A percentile compares a stretch with the other conserved stretches of the same genome.
These are phyloP conservation scores for Polypedilum pembai DNA, from an alignment of 1,140 invertebrate species.

Conservation along the genomic window DNA sequence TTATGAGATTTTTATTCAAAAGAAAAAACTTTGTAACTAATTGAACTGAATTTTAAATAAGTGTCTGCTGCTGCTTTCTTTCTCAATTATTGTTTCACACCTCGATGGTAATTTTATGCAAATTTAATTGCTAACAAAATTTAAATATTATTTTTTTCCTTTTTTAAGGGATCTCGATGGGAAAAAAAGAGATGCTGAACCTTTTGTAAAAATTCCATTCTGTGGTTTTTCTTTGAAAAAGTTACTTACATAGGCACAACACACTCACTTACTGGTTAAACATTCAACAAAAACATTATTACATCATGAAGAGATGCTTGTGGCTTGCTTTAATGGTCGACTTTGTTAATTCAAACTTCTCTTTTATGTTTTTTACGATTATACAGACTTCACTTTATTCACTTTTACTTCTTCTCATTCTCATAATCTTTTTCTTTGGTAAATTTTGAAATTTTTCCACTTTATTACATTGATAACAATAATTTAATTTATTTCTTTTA, in stretches of 20 bases:
- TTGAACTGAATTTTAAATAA: background rate
- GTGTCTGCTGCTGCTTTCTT: background rate
- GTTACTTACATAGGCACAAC: background rate
- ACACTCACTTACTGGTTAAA: background rate
- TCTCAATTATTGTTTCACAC: slow-evolving; percentile 7
- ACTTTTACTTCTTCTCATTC: background rate
- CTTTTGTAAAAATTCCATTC: background rate
- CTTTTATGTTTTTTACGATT: background rate
- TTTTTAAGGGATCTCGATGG: background rate
- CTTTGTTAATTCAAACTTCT: background rate
- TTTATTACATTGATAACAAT: slow-evolving; percentile 14
- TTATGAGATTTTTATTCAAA: background rate
- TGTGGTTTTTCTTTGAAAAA: background rate
- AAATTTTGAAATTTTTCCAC: slow-evolving; percentile 3
- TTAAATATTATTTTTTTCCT: slow-evolving; percentile 6
- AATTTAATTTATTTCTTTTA: background rate
- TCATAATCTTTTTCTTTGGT: background rate
- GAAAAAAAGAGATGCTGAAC: too few species aligned
- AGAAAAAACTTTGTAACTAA: background rate
- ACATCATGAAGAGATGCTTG: slow-evolving; percentile 20
- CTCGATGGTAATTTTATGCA: slow-evolving; percentile 25
- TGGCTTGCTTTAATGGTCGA: slow-evolving; percentile 7
- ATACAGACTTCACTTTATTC: background rate
- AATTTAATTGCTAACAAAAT: slow-evolving; percentile 17
- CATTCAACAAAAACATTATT: slow-evolving; percentile 7